phyloP scores from a whole-genome alignment of 2,888 invertebrate species.

The Phania funesta region DNA sequence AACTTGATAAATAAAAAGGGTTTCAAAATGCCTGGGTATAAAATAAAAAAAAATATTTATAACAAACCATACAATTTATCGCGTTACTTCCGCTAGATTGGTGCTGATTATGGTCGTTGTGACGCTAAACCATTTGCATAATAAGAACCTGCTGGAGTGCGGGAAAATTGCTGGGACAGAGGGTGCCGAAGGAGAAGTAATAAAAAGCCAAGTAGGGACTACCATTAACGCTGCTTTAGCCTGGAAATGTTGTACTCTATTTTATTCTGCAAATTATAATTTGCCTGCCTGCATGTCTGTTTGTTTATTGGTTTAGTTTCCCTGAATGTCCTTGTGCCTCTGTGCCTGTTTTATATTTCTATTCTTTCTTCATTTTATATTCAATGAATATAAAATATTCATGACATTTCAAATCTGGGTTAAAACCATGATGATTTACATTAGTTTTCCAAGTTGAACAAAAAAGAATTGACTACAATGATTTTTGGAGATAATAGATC shows the following conservation, averaged over 20 bases:
- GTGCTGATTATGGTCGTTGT: constrained; percentile 75
- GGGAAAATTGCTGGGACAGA: not conserved
- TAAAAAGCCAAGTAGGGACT: constrained; percentile 34
- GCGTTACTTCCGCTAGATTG: constrained; percentile 79
- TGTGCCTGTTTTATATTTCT: constrained; percentile 32
- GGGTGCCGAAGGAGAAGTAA: constrained; percentile 18
- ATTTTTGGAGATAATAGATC: constrained; percentile 6
- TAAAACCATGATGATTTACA: constrained; percentile 59
- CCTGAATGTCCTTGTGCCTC: constrained; percentile 41
- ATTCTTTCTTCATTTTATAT: constrained; percentile 7
- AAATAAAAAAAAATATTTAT: constrained; percentile 22
- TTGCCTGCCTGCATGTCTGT: not conserved
- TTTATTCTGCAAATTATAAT: constrained; percentile 56
- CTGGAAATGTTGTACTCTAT: constrained; percentile 57
- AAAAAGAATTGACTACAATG: constrained; percentile 8
- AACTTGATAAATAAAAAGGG: not conserved
- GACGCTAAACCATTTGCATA: constrained; percentile 69
- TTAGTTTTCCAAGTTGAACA: constrained; percentile 32
- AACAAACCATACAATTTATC: constrained; percentile 73
- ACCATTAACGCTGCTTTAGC: constrained; percentile 53
- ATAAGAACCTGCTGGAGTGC: not conserved
- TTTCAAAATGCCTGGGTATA: not conserved
- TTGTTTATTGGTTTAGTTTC: not conserved
- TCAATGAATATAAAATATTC: constrained; percentile 60
- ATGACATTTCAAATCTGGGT: constrained; percentile 59